Conservation (phyloP, 2,797 vertebrate genomes). For the Sciurus vulgaris region DNA sequence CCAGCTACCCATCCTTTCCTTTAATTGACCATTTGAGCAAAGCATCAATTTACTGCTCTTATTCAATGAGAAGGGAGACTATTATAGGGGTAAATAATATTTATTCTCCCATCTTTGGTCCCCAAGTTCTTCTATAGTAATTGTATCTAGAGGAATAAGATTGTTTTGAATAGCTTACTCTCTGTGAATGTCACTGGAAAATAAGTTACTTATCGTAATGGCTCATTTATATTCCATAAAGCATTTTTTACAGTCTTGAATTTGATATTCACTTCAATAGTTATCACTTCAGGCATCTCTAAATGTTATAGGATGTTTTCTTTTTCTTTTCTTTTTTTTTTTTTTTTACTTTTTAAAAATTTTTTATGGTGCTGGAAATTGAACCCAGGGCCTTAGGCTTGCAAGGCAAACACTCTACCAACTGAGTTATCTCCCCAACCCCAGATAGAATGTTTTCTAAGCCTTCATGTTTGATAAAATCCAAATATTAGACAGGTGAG, state of each 20-base stretch:
- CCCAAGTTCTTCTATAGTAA: background rate
- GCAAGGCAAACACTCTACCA: too few relatives aligned
- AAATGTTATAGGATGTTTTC: background rate
- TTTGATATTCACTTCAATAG: background rate
- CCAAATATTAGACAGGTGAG: background rate
- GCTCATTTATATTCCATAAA: background rate
- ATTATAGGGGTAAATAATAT: background rate
- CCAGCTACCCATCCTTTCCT: background rate
- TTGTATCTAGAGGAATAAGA: background rate
- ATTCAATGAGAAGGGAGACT: background rate
- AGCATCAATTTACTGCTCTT: background rate
- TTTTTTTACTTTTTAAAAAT: too few relatives aligned
- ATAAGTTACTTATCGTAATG: background rate
- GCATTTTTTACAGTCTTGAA: background rate
- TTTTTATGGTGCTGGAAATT: too few relatives aligned
- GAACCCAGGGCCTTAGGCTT: too few relatives aligned
- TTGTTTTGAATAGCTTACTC: background rate
- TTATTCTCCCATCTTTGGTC: background rate
- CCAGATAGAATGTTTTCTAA: background rate
- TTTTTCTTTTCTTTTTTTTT: too few relatives aligned
- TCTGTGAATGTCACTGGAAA: background rate
- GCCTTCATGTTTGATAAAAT: background rate
- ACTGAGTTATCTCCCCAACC: too few relatives aligned
- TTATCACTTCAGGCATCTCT: background rate
- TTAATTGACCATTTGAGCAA: background rate